Evolutionary conservation across 1,140 invertebrate genomes (phyloP).

Genomic region (Anastrepha obliqua): DNA sequence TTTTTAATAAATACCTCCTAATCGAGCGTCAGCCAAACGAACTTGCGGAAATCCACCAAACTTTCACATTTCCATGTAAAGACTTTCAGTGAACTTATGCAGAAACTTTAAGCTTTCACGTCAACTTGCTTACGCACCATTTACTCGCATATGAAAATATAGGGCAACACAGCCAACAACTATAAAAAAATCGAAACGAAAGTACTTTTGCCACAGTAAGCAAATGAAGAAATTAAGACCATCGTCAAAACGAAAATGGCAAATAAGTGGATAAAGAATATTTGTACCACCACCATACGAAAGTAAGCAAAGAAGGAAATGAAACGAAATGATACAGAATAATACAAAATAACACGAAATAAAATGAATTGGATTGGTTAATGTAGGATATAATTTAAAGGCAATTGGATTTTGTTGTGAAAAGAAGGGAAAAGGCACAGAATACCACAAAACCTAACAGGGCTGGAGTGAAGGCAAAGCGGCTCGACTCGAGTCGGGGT

Average conservation of each 20-base stretch:
- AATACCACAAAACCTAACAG: background rate
- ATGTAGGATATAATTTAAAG: background rate
- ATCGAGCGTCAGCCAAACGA: too few species aligned
- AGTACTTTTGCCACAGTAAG: background rate
- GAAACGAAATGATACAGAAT: background rate
- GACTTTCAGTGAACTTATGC: too few species aligned
- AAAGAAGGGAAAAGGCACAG: background rate
- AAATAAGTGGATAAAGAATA: background rate
- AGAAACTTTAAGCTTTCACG: slow-evolving; percentile 6
- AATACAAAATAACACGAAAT: background rate
- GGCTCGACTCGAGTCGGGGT: background rate
- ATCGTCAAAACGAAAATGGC: background rate
- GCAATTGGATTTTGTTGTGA: background rate
- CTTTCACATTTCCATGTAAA: too few species aligned
- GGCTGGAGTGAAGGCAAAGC: background rate
- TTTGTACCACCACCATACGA: too few species aligned
- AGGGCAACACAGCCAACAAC: background rate
- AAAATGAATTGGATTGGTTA: background rate
- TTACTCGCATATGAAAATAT: background rate
- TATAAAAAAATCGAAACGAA: background rate
- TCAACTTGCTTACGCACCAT: background rate
- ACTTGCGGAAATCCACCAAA: too few species aligned
- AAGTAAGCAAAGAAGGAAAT: background rate
- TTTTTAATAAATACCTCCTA: too few species aligned
- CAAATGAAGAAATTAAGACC: background rate